Conservation (phyloP, 2,797 vertebrate species). For the Rhabdomys pumilio region DNA sequence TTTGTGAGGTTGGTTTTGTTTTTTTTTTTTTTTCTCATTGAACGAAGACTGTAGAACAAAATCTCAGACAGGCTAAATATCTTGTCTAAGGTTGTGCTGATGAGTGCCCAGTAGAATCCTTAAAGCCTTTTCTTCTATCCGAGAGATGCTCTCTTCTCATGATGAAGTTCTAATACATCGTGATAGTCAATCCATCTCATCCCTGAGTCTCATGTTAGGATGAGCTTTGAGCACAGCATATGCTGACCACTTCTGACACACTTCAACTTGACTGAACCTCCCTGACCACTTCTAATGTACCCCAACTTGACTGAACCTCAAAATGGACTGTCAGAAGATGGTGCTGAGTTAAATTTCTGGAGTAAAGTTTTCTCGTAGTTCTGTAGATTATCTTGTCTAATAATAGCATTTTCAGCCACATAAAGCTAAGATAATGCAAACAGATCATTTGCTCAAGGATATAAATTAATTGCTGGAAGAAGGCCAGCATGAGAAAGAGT, state of each 20-base stretch:
- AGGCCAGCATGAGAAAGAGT: constrained; percentile 71
- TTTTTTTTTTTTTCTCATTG: constrained; percentile 58
- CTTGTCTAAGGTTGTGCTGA: not conserved
- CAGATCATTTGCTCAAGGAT: constrained; percentile 67
- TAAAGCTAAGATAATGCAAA: constrained; percentile 71
- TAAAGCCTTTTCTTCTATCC: not conserved
- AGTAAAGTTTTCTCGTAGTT: constrained; percentile 53
- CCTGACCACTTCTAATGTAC: constrained; percentile 10
- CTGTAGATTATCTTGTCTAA: constrained; percentile 65
- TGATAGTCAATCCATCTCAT: not conserved
- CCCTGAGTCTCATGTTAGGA: not conserved
- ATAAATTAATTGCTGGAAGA: constrained; percentile 71
- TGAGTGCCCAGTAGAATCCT: not conserved
- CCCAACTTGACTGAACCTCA: constrained; percentile 37
- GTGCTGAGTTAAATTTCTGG: constrained; percentile 62
- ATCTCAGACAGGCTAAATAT: constrained; percentile 39
- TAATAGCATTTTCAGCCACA: constrained; percentile 66
- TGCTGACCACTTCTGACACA: constrained; percentile 3
- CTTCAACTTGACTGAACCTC: constrained; percentile 35
- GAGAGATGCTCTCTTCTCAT: not conserved
- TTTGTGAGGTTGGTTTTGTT: constrained; percentile 38
- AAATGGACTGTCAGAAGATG: constrained; percentile 53
- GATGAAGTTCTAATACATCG: not conserved
- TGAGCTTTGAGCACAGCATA: not conserved
- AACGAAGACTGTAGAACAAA: constrained; percentile 16